Evolutionary conservation across 2,797 vertebrate species (phyloP), one percentile per base, ranked within the genome.

Genomic region (Calcarius lapponicus): DNA sequence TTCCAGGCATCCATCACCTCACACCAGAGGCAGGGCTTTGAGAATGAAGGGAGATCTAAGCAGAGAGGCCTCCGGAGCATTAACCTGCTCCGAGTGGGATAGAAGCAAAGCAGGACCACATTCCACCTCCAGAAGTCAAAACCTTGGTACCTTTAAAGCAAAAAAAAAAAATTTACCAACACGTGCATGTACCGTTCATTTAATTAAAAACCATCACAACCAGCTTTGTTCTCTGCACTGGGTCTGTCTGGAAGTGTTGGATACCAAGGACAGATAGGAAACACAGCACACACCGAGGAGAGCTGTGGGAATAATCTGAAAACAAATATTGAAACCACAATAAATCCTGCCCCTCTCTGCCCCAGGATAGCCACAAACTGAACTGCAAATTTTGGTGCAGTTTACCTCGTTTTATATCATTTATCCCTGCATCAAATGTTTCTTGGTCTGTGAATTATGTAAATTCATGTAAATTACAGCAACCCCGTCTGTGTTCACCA

Each of bases 1-100:
- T 97, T 95, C 90, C 93, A 97, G 90, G 79, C 94, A 96, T 96
- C 90, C 94, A 81, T 97, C 94, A 94, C 81, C 65, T 92, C 88
- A 90, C 95, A 96, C 95, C 92, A 94, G 47, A 58, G 88, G 64
- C 81, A 86, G 71, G 48, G 65, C 88, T 92, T 90, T 92, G 71
- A 86, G 92, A 89, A 89, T 14, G 7, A 53, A 70, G 80, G 81
- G 65, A 96, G 95, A 97, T 96, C 93, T 96, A 85, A 96, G 96
- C 15, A 0, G 80, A 50, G 72, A 73, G 88, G 92, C 90, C 90
- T 95, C 95, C 0, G 2, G 80, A 94, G 74, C 64, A 90, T 78
- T 94, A 95, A 93, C 92, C 87, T 94, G 86, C 94, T 83, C 34
- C 9, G 1, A 91, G 95, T 90, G 94, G 92, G 90, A 81, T 42